Evolutionary conservation across 2,797 vertebrate genomes (phyloP).

Genomic region (Coendou prehensilis): DNA sequence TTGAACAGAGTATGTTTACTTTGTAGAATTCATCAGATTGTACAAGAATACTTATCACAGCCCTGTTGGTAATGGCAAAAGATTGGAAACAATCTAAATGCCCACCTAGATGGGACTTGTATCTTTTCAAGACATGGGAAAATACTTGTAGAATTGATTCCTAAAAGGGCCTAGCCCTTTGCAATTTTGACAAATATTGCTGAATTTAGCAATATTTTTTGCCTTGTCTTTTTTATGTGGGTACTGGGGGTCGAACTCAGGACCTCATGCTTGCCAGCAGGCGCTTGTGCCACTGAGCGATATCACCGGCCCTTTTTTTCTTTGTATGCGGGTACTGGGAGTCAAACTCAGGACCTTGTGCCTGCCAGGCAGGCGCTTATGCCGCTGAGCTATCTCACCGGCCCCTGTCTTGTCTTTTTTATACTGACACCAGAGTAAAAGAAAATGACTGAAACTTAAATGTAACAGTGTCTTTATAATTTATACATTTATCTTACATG

Average conservation of each 20-base stretch:
- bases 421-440: background rate
- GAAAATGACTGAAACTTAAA: background rate
- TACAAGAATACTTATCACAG: background rate
- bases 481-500: background rate
- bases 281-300: no score
- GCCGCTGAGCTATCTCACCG: no score
- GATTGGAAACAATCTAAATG: background rate
- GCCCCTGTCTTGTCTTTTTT: no score
- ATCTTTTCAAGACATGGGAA: slow-evolving; percentile 11
- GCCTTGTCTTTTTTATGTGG: background rate
- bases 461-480: background rate
- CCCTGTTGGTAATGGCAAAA: background rate
- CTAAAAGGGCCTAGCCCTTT: background rate
- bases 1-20: slow-evolving; percentile 41
- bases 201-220: slow-evolving; percentile 24
- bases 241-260: no score
- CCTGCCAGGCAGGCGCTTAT: no score
- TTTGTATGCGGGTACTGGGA: no score
- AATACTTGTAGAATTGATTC: background rate
- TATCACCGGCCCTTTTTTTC: no score
- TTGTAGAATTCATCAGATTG: background rate
- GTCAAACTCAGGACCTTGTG: no score
- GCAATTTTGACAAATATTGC: slow-evolving; percentile 30
- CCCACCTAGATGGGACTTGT: background rate
- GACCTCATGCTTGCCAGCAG: no score